Base-by-base conservation (phyloP, 2,888 invertebrate genomes). In the Hyppa rectilinea region DNA sequence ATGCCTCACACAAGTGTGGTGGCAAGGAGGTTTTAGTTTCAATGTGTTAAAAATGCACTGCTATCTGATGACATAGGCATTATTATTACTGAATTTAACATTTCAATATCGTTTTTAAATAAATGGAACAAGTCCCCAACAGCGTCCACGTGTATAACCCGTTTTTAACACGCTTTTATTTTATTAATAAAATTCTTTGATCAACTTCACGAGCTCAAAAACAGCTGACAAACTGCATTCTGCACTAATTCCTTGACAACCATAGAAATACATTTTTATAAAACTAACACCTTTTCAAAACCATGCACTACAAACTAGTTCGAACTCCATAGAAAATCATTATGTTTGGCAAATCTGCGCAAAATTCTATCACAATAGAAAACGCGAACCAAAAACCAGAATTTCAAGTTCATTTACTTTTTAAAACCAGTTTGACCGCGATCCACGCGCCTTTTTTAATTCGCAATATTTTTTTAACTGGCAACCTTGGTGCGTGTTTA, bases 371-470 rank as follows among this genome's bases (percentile, higher is more conserved):
- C 79, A 86, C 82, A 86, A 87, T 83, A 82, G 83, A 70, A 80
- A 85, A 78, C 73, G 68, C 66, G 84, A 45, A 85, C 78, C 76
- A 66, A 82, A 86, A 94, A 95, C 95, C 90, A 89, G 95, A 89
- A 88, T 86, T 90, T 92, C 95, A 87, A 84, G 95, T 95, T 91
- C 83, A 87, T 90, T 90, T 86, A 80, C 43, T 78, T 78, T 76
- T 71, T 78, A 88, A 55, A 76, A 94, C 94, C 84, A 86, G 94
- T 94, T 91, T 78, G 83, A 90, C 89, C 93, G 92, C 95, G 93
- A 80, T 90, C 89, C 94, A 92, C 95, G 95, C 92, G 95, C 93
- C 94, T 92, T 87, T 87, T 88, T 90, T 89, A 90, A 93, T 93
- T 93, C 89, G 95, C 94, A 86, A 92, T 81, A 86, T 89, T 88